Percentiles rank a stretch among this genome's conserved stretches.
These are phyloP conservation scores for Luscinia luscinia DNA, from an alignment of 2,797 vertebrate genomes.

Conservation along the genomic window DNA sequence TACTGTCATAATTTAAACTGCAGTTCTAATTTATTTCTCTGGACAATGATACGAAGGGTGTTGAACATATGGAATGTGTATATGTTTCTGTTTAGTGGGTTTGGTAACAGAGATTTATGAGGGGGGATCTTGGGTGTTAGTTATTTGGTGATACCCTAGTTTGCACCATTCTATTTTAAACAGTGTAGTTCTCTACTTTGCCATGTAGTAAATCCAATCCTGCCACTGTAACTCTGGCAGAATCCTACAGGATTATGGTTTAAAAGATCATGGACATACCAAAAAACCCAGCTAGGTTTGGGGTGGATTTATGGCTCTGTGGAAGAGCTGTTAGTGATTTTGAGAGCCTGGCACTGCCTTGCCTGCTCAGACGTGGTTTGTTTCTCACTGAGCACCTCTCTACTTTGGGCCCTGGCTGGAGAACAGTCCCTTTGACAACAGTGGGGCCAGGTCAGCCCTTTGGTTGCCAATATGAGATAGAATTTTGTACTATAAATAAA, in stretches of 20 bases:
- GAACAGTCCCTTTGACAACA: background rate
- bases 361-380: accelerated
- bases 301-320: accelerated
- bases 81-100: background rate
- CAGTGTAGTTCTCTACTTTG: background rate
- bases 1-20: constrained; percentile 24
- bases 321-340: background rate
- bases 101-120: background rate
- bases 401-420: background rate
- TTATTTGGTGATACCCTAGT: background rate
- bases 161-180: background rate
- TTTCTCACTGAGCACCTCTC: background rate
- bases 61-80: background rate
- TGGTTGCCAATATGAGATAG: background rate
- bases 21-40: constrained; percentile 21
- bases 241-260: background rate
- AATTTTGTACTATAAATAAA: constrained; percentile 8
- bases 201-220: background rate
- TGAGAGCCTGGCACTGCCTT: background rate
- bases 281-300: background rate
- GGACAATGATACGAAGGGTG: background rate
- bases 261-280: background rate
- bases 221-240: background rate
- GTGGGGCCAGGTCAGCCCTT: background rate
- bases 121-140: background rate